phyloP scores from a whole-genome alignment of 1,140 invertebrate species.

The Theocolax elegans region DNA sequence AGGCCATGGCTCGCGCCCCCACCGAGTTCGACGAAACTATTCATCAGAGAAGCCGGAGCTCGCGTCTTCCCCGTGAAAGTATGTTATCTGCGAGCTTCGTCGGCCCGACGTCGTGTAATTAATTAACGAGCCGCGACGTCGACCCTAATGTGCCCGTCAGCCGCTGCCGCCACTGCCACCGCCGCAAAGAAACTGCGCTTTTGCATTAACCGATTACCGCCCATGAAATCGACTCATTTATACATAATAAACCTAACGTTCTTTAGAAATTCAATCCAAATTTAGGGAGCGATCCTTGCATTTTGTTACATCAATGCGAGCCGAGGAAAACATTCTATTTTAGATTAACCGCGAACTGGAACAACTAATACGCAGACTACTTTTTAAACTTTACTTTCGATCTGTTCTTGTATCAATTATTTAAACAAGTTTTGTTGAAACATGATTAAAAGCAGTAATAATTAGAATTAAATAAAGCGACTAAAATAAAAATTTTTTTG shows the following conservation, averaged over 20 bases:
- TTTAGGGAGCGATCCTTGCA: too few relatives aligned
- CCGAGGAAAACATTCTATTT: too few relatives aligned
- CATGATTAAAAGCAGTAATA: too few relatives aligned
- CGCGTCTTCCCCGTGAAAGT: conserved; percentile 3
- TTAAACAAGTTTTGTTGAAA: too few relatives aligned
- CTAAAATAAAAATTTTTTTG: too few relatives aligned
- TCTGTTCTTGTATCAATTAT: too few relatives aligned
- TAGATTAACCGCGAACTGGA: too few relatives aligned
- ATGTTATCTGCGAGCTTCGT: conserved; percentile 7
- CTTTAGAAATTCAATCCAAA: too few relatives aligned
- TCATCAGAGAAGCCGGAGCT: background rate
- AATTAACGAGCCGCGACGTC: conserved; percentile 15
- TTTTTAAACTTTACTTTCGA: too few relatives aligned
- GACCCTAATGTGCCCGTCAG: background rate
- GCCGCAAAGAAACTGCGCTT: background rate
- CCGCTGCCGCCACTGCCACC: background rate
- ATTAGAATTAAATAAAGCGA: too few relatives aligned
- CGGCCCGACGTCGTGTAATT: background rate
- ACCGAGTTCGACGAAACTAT: conserved; percentile 26
- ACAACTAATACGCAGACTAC: too few relatives aligned
- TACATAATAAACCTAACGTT: conserved; percentile 7
- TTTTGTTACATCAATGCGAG: too few relatives aligned
- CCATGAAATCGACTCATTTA: background rate
- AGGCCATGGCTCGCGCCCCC: background rate
- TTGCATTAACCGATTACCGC: background rate